phyloP scores from a whole-genome alignment of 1,140 invertebrate species.

The Cherax quadricarinatus region DNA sequence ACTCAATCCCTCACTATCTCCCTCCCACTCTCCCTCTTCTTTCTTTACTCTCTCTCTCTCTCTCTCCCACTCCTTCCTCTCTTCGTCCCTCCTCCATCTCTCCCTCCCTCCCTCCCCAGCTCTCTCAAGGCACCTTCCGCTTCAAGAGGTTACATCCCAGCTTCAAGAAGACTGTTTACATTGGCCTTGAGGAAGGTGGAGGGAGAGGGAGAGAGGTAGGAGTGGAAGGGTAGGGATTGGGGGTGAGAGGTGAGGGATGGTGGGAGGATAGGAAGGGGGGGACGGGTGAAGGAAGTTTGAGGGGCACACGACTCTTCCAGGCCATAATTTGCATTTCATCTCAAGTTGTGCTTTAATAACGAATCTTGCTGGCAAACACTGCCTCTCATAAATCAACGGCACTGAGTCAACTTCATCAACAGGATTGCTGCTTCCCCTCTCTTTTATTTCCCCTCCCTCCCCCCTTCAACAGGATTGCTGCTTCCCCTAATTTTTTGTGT shows the following conservation, averaged over 20 bases:
- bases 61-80: not conserved
- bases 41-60: not conserved
- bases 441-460: not conserved
- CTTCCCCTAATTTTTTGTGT: not conserved
- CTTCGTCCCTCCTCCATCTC: not conserved
- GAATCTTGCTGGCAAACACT: slow-evolving; percentile 38
- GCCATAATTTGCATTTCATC: slow-evolving; percentile 43
- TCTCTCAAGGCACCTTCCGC: slow-evolving; percentile 10
- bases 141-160: slow-evolving; percentile 5
- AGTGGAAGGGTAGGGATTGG: too few species aligned
- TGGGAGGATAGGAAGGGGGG: not conserved
- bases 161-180: slow-evolving; percentile 23
- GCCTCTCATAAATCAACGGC: slow-evolving; percentile 25
- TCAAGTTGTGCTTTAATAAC: slow-evolving; percentile 51
- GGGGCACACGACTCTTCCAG: not conserved
- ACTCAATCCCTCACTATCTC: not conserved
- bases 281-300: not conserved
- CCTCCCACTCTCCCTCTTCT: not conserved
- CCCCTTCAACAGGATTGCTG: not conserved
- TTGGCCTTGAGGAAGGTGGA: not conserved
- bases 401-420: slow-evolving; percentile 37
- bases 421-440: not conserved
- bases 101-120: not conserved
- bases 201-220: not conserved
- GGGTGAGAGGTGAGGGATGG: too few species aligned